These are phyloP conservation scores for Dysmachus trigonus DNA, from an alignment of 2,888 invertebrate species.

Conservation along the genomic window DNA sequence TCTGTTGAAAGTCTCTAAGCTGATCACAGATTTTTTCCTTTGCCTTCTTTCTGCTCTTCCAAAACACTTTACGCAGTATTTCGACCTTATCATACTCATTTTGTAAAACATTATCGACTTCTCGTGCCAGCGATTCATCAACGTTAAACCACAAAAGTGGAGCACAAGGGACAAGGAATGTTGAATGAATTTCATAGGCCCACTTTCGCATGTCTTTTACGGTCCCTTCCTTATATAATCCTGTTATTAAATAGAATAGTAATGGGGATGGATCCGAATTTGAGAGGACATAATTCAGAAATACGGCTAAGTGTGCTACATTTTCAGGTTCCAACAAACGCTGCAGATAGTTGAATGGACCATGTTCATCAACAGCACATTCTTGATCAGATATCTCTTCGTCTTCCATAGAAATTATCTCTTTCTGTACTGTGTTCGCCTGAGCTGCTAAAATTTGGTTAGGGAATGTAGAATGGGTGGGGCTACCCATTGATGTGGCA, in stretches of 20 bases:
- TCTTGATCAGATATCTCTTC: slow-evolving; percentile 91
- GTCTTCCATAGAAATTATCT: slow-evolving; percentile 95
- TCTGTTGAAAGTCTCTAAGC: slow-evolving; percentile 73
- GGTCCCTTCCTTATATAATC: slow-evolving; percentile 85
- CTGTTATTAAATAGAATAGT: slow-evolving; percentile 86
- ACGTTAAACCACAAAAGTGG: slow-evolving; percentile 63
- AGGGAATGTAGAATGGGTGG: slow-evolving; percentile 52
- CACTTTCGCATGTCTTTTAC: slow-evolving; percentile 94
- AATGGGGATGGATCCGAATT: slow-evolving; percentile 79
- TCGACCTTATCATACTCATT: slow-evolving; percentile 91
- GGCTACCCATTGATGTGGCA: slow-evolving; percentile 51
- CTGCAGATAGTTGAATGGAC: slow-evolving; percentile 86
- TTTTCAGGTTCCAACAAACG: slow-evolving; percentile 82
- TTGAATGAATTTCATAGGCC: slow-evolving; percentile 99
- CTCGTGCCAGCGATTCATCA: slow-evolving; percentile 83
- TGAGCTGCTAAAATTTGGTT: slow-evolving; percentile 61
- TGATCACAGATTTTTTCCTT: slow-evolving; percentile 63
- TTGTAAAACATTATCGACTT: slow-evolving; percentile 86
- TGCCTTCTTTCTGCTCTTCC: slow-evolving; percentile 81
- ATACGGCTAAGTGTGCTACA: slow-evolving; percentile 88
- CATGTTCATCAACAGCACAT: slow-evolving; percentile 81
- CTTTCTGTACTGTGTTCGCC: slow-evolving; percentile 69
- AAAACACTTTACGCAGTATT: slow-evolving; percentile 85
- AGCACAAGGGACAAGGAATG: slow-evolving; percentile 90
- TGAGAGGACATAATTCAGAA: slow-evolving; percentile 89